Percentiles rank a stretch among this genome's conserved stretches.
These are phyloP conservation scores for Nestor notabilis DNA, from an alignment of 2,113 vertebrate genomes.

Conservation along the genomic window DNA sequence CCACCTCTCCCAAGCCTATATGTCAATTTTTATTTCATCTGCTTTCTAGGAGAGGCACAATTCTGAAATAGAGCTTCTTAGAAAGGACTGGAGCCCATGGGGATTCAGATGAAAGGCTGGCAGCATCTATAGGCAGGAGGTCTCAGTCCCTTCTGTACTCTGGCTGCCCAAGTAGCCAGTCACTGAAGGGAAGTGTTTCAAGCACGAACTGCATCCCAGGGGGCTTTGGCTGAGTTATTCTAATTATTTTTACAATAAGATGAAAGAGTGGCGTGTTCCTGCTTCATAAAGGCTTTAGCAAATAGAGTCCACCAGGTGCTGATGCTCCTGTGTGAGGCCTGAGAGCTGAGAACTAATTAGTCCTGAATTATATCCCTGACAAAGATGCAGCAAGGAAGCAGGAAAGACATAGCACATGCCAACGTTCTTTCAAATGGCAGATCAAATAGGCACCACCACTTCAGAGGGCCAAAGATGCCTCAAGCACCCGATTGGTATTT, in stretches of 20 bases:
- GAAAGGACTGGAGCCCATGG: not conserved
- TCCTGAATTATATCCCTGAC: conserved; percentile 5
- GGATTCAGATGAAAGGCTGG: not conserved
- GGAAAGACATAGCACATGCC: not conserved
- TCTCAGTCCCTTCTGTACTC: not conserved
- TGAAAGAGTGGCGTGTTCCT: not conserved
- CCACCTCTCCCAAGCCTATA: rapidly evolving
- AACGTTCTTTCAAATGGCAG: not conserved
- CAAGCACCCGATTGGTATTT: not conserved
- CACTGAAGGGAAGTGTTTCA: not conserved
- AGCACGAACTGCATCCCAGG: not conserved
- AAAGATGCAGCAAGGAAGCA: conserved; percentile 20
- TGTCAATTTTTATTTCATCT: not conserved
- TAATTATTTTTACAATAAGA: conserved; percentile 22
- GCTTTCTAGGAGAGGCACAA: not conserved
- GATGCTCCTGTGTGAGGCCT: conserved; percentile 12
- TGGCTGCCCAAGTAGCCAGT: not conserved
- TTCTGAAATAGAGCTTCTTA: not conserved
- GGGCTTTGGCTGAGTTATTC: not conserved
- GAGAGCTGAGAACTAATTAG: conserved; percentile 54
- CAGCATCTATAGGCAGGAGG: not conserved
- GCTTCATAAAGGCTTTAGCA: conserved; percentile 1
- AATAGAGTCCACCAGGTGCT: conserved; percentile 14
- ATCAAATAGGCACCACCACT: not conserved
- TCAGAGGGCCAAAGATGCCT: conserved; percentile 23